Evolutionary conservation across 2,797 vertebrate genomes (phyloP), one percentile per base, ranked within the genome.

Genomic region (Cephalopachus bancanus): DNA sequence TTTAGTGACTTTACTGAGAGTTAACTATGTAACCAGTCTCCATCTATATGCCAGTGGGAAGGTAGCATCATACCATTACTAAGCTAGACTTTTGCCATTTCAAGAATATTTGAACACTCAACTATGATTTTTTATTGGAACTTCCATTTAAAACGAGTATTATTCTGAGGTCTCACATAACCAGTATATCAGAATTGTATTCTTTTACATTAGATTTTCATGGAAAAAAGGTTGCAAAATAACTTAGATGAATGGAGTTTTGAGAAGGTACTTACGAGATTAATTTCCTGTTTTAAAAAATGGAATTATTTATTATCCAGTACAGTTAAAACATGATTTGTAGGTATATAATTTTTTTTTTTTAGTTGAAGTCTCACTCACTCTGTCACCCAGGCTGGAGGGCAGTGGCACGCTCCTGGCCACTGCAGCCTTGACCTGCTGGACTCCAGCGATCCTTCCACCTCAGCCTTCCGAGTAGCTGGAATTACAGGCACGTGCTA

Each of bases 211-310:
- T 89, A 69, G 15, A 44, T 78, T 93, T 92, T 95, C 20, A 60
- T 64, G 59, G 83, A 81, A 67, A 93, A 91, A 55, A 91, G 33
- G 51, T 83, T 83, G 20, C 67, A 96, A 94, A 93, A 89, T 92
- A 94, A 85, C 62, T 74, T 53, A 88, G 64, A 65, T 83, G 88
- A 94, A 94, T 85, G 62, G 28, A 86, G 33, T 80, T 96, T 94
- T 89, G 83, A 94, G 65, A 71, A 30, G 49, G 20, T 92, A 28
- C 59, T 51, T 93, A 74, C 5, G 79, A 93, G 75, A 92, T 89
- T 79, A 80, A 83, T 79, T 79, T 79, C 8, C 44, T 96, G 55
- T 91, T 69, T 9, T 65, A 78, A 79, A 84, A 74, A 65, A 74
- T 55, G 8, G 7, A 71, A 67, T 86, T 64, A 60, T 86, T 83